Conservation (phyloP, 2,797 vertebrate species). For the Poecilia velifera region DNA sequence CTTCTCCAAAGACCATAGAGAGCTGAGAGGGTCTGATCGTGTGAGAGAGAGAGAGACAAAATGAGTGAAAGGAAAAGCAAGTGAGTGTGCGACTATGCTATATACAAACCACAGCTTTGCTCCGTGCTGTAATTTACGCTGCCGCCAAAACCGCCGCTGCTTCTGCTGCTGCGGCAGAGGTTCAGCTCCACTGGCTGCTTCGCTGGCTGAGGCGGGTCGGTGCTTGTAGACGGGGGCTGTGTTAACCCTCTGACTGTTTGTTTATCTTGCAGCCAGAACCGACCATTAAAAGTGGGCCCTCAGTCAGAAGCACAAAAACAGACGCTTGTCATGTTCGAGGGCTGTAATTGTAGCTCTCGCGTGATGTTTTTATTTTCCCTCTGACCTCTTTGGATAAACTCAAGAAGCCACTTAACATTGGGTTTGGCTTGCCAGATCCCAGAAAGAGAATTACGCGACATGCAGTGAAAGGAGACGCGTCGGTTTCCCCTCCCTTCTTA, state of each 20-base stretch:
- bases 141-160: slow-evolving; percentile 82
- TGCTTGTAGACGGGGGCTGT: slow-evolving; percentile 66
- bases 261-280: slow-evolving; percentile 82
- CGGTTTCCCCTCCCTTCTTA: slow-evolving; percentile 49
- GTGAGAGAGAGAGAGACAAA: slow-evolving; percentile 32
- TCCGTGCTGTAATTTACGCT: slow-evolving; percentile 83
- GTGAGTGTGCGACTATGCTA: slow-evolving; percentile 69
- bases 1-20: slow-evolving; percentile 18
- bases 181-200: slow-evolving; percentile 66
- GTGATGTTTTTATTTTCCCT: slow-evolving; percentile 86
- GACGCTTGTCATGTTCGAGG: slow-evolving; percentile 84
- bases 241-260: slow-evolving; percentile 82
- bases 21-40: slow-evolving; percentile 27
- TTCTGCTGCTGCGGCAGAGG: slow-evolving; percentile 61
- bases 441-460: slow-evolving; percentile 69
- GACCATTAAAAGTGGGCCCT: slow-evolving; percentile 79
- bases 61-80: slow-evolving; percentile 65
- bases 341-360: slow-evolving; percentile 83
- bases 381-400: slow-evolving; percentile 87
- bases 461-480: slow-evolving; percentile 61
- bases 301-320: slow-evolving; percentile 83
- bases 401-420: slow-evolving; percentile 84
- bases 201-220: slow-evolving; percentile 55
- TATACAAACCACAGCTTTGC: slow-evolving; percentile 83
- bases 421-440: slow-evolving; percentile 77